Conservation (phyloP, 2,888 invertebrate genomes). For the Oasisia sp. region DNA sequence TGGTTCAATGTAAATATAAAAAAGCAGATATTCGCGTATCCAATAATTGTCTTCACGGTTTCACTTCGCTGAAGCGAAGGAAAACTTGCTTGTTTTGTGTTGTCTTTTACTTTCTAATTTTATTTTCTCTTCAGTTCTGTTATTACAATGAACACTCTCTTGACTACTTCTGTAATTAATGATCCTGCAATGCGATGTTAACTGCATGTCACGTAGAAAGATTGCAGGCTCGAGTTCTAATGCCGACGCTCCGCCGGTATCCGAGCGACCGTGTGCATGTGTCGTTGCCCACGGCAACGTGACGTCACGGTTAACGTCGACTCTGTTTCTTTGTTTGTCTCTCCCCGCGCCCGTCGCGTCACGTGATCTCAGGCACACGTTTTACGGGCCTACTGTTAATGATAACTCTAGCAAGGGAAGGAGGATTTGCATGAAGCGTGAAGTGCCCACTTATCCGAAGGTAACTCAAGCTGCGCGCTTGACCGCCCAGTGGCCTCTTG, state of each 20-base stretch:
- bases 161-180: neutral
- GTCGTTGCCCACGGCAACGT: neutral
- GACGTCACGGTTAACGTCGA: neutral
- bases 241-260: neutral
- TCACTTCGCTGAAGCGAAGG: neutral
- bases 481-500: neutral
- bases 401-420: conserved; percentile 59
- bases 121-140: neutral
- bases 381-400: conserved; percentile 47
- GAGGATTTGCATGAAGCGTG: conserved; percentile 61
- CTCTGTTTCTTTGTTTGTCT: neutral
- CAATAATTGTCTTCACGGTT: neutral
- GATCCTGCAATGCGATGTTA: neutral
- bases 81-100: neutral
- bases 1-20: no score
- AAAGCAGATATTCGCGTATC: neutral
- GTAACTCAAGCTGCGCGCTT: conserved; percentile 32
- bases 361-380: conserved; percentile 14
- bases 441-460: conserved; percentile 63
- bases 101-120: neutral
- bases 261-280: neutral
- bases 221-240: neutral
- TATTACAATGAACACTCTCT: neutral
- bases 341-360: neutral
- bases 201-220: neutral